phyloP scores from a whole-genome alignment of 2,797 vertebrate species.

The Channallabes apus region DNA sequence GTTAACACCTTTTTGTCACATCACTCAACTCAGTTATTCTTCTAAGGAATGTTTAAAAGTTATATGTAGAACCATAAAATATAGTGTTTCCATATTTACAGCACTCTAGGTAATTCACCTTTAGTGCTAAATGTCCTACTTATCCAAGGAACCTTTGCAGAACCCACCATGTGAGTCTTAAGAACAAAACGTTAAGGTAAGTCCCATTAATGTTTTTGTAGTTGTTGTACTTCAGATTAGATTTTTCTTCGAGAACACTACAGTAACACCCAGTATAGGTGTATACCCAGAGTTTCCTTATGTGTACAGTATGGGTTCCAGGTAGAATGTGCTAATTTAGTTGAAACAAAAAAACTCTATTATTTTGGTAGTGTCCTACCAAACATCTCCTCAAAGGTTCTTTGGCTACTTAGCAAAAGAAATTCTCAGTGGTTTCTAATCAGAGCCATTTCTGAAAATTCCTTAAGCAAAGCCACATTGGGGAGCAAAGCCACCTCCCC shows the following conservation, averaged over 20 bases:
- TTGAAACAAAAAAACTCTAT: neutral
- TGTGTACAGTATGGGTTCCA: neutral
- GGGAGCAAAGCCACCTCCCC: no score
- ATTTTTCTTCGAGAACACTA: neutral
- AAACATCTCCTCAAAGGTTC: neutral
- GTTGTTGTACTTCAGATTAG: neutral
- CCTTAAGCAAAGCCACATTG: neutral
- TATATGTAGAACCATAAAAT: neutral
- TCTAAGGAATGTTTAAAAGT: neutral
- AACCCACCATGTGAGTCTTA: neutral
- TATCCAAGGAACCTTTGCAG: neutral
- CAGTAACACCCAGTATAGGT: neutral
- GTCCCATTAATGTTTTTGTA: neutral
- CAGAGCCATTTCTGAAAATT: neutral
- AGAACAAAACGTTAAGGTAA: neutral
- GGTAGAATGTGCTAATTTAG: neutral
- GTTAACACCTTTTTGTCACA: neutral
- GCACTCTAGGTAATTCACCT: neutral
- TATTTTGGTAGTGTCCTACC: neutral
- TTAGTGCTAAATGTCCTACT: neutral
- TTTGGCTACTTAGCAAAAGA: neutral
- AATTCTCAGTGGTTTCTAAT: neutral
- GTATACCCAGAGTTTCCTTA: neutral
- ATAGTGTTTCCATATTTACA: neutral
- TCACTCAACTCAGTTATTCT: neutral